phyloP scores from a whole-genome alignment of 2,888 invertebrate species.

The Mechanitis mazaeus region DNA sequence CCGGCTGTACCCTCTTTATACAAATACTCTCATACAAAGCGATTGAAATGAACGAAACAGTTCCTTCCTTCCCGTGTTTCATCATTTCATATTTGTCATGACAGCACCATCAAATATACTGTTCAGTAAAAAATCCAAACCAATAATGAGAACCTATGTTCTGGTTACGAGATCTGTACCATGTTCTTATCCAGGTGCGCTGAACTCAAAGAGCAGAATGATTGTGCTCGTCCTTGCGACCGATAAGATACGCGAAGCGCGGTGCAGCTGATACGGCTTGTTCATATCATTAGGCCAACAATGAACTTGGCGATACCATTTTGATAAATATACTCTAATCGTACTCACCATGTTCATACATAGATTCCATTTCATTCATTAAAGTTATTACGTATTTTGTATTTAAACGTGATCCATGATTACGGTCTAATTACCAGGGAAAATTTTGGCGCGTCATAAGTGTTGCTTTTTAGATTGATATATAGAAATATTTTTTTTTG shows the following conservation, averaged over 20 bases:
- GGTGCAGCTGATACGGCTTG: background rate
- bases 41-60: too few relatives aligned
- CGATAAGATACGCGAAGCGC: constrained; percentile 16
- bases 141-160: background rate
- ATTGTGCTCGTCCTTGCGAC: constrained; percentile 16
- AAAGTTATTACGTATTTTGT: background rate
- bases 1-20: too few relatives aligned
- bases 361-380: constrained; percentile 4
- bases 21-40: too few relatives aligned
- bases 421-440: too few relatives aligned
- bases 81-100: too few relatives aligned
- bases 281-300: constrained; percentile 8
- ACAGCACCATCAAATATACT: too few relatives aligned
- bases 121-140: too few relatives aligned
- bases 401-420: too few relatives aligned
- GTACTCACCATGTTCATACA: background rate
- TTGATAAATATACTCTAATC: constrained; percentile 6
- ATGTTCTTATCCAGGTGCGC: constrained; percentile 1
- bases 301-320: constrained; percentile 11
- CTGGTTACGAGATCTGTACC: background rate
- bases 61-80: too few relatives aligned
- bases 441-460: too few relatives aligned
- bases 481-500: too few relatives aligned
- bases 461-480: too few relatives aligned
- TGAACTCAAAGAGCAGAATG: background rate